Evolutionary conservation across 2,888 invertebrate species (phyloP), one percentile per base, ranked within the genome.

Genomic region (Vesta saturnalis): DNA sequence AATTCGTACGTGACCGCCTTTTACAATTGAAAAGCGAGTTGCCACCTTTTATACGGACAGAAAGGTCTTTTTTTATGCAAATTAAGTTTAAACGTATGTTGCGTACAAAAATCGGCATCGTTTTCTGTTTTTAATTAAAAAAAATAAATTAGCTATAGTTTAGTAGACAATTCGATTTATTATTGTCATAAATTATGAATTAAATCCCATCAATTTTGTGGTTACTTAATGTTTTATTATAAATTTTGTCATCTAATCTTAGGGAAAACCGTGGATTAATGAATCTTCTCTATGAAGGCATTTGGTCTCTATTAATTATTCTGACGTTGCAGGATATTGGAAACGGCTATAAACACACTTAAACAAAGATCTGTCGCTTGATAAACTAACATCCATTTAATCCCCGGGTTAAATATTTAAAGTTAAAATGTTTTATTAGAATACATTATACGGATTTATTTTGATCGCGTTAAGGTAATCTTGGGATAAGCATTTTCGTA

Each of bases 221-320:
- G 23, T 23, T 23, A 8, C 8, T 23, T 23, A 23, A 3, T 23
- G 3, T 23, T 23, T 23, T 23, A 43, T 60, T 60, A 21, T 47
- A 60, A 60, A 47, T 47, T 46, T 21, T 47, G 22, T 8, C 59
- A 47, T 47, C 47, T 47, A 60, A 60, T 60, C 49, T 60, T 16
- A 18, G 12, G 35, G 30, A 35, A 60, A 60, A 46, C 59, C 59
- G 22, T 22, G 60, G 60, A 47, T 49, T 52, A 60, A 30, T 18
- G 6, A 15, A 52, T 49, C 49, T 47, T 49, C 60, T 60, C 30
- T 52, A 16, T 52, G n/a, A 30, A 47, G 35, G 60, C 52, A 35
- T 60, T 30, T 39, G 52, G 18, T 30, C 60, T 60, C 49, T 60
- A 60, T 60, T 60, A 60, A 60, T 60, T 60, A 60, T 49, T 60